A percentile compares a stretch with the other conserved stretches of the same genome.
These are phyloP conservation scores for Petrocephalus zakoni DNA, from an alignment of 2,113 vertebrate genomes.

Conservation along the genomic window DNA sequence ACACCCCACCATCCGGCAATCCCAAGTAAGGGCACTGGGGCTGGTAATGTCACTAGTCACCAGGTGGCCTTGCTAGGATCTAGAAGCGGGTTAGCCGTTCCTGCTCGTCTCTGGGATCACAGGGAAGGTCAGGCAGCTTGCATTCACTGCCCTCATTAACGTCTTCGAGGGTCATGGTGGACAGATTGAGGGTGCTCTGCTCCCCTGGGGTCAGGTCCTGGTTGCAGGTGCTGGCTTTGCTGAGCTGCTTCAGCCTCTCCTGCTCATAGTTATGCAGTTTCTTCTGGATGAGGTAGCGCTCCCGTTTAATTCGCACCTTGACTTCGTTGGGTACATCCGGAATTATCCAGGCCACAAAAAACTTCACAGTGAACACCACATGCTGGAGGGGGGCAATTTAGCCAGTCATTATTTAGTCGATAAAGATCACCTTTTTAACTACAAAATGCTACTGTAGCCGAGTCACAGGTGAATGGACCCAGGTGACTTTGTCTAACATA, in stretches of 20 bases:
- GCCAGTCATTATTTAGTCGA: background rate
- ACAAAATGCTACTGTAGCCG: background rate
- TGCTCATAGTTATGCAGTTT: constrained; percentile 88
- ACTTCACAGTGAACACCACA: constrained; percentile 74
- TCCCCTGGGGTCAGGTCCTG: background rate
- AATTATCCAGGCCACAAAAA: constrained; percentile 79
- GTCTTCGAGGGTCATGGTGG: background rate
- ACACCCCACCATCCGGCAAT: background rate
- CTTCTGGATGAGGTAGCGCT: constrained; percentile 72
- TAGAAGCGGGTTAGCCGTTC: background rate
- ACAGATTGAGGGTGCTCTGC: background rate
- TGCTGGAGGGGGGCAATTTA: constrained; percentile 55
- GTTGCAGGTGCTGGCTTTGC: background rate
- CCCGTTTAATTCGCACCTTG: constrained; percentile 69
- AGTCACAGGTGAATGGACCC: background rate
- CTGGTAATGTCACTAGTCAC: background rate
- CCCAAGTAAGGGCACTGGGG: background rate
- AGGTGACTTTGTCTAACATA: background rate
- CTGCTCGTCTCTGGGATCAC: background rate
- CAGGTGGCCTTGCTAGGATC: background rate
- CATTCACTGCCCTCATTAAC: background rate
- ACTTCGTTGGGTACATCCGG: constrained; percentile 76
- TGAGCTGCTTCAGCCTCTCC: constrained; percentile 61
- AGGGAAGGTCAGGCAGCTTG: background rate
- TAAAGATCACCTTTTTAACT: background rate